Conservation (phyloP, 2,888 invertebrate genomes). For the Allacma fusca region DNA sequence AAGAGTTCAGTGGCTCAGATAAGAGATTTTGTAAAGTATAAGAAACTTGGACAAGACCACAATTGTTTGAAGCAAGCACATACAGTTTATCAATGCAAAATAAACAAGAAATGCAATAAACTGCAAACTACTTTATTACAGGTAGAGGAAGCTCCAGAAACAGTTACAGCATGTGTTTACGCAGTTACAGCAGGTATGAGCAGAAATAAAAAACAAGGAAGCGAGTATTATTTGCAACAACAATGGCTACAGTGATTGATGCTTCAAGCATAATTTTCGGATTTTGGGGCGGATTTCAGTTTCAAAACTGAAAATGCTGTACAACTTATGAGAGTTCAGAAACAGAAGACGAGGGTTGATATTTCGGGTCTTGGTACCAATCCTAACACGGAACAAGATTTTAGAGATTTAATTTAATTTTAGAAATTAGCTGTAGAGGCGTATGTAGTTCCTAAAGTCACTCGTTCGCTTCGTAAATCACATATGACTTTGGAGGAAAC, state of each 20-base stretch:
- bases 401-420: too few species aligned
- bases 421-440: neutral
- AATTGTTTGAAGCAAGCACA: constrained; percentile 17
- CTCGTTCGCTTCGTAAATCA: neutral
- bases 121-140: constrained; percentile 21
- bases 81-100: constrained; percentile 19
- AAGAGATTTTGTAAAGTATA: neutral
- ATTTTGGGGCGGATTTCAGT: constrained; percentile 25
- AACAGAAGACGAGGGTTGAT: neutral
- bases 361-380: too few species aligned
- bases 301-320: constrained; percentile 6
- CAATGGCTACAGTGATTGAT: constrained; percentile 8
- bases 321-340: neutral
- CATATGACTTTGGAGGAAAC: too few species aligned
- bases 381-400: neutral
- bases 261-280: neutral
- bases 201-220: neutral
- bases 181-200: neutral
- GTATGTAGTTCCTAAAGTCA: neutral
- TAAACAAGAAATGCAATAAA: constrained; percentile 14
- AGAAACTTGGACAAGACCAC: constrained; percentile 19
- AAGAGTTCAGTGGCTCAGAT: neutral
- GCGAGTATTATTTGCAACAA: constrained; percentile 3
- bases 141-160: neutral
- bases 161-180: too few species aligned